Percentiles rank a stretch among this genome's conserved stretches.
phyloP scores from a whole-genome alignment of 2,888 invertebrate species.

The Boloria euphrosyne region DNA sequence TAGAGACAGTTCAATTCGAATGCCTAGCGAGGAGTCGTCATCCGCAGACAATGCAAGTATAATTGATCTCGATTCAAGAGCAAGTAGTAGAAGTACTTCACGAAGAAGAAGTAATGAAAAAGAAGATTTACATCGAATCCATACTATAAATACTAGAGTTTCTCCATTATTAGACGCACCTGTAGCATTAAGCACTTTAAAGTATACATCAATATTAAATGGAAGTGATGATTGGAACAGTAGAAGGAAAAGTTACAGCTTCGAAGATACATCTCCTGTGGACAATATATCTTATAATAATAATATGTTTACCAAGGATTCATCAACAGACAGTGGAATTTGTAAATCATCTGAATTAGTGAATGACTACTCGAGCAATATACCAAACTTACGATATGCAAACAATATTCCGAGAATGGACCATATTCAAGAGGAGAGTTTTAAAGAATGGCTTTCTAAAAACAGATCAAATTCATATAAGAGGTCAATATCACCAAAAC shows the following conservation, averaged over 20 bases:
- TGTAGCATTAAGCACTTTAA: slow-evolving; percentile 65
- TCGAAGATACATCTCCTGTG: slow-evolving; percentile 75
- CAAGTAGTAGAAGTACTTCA: slow-evolving; percentile 52
- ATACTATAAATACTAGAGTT: slow-evolving; percentile 54
- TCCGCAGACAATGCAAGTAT: slow-evolving; percentile 75
- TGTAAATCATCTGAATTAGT: slow-evolving; percentile 88
- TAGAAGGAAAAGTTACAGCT: slow-evolving; percentile 89
- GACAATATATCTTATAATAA: slow-evolving; percentile 64
- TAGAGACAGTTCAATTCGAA: slow-evolving; percentile 85
- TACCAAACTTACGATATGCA: slow-evolving; percentile 49
- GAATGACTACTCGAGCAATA: slow-evolving; percentile 41
- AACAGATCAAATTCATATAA: slow-evolving; percentile 60
- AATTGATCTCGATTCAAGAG: slow-evolving; percentile 67
- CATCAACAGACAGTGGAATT: slow-evolving; percentile 90
- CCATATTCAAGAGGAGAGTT: slow-evolving; percentile 61
- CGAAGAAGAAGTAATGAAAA: slow-evolving; percentile 53
- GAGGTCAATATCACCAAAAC: slow-evolving; percentile 50
- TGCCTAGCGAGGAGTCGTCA: slow-evolving; percentile 82
- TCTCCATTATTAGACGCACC: slow-evolving; percentile 70
- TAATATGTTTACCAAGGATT: slow-evolving; percentile 84
- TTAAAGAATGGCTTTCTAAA: slow-evolving; percentile 72
- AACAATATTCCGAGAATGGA: slow-evolving; percentile 50
- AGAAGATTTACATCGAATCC: slow-evolving; percentile 41
- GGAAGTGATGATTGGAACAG: slow-evolving; percentile 85
- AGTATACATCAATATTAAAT: slow-evolving; percentile 72